A percentile compares a stretch with the other conserved stretches of the same genome.
Conservation (phyloP, 2,797 vertebrate genomes). For the Gila robusta region DNA sequence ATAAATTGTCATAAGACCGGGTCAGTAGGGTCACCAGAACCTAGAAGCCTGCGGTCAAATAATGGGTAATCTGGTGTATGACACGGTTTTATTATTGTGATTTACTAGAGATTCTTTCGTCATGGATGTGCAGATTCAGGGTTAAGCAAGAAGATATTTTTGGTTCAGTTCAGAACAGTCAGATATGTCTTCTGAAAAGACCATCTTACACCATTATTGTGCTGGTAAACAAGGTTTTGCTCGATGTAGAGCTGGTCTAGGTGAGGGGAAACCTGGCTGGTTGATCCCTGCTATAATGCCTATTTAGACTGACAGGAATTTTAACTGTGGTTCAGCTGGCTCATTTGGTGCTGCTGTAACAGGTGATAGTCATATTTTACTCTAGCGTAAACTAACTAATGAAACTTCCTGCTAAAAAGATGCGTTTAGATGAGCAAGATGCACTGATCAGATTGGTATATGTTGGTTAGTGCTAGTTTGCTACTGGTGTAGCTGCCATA, state of each 20-base stretch:
- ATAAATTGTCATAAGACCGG: neutral
- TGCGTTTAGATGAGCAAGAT: neutral
- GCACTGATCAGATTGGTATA: neutral
- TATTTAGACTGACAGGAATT: neutral
- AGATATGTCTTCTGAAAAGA: neutral
- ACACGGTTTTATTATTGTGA: slow-evolving; percentile 3
- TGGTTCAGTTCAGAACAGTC: neutral
- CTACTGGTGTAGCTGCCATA: no score
- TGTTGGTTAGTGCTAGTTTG: neutral
- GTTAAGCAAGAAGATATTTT: neutral
- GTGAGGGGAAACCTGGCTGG: neutral
- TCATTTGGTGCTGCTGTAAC: no score
- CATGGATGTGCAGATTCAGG: neutral
- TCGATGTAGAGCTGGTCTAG: neutral
- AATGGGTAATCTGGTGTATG: neutral
- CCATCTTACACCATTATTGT: neutral
- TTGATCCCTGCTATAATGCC: neutral
- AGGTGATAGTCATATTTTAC: no score
- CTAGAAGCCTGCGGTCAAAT: neutral
- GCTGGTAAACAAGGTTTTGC: neutral
- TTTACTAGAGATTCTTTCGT: neutral
- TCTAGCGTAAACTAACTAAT: no score
- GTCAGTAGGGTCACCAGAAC: neutral
- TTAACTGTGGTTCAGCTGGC: neutral
- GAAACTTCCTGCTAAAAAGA: neutral